Percentiles rank a stretch among this genome's conserved stretches.
Evolutionary conservation across 2,888 invertebrate species (phyloP).

Genomic region (Myopa testacea): DNA sequence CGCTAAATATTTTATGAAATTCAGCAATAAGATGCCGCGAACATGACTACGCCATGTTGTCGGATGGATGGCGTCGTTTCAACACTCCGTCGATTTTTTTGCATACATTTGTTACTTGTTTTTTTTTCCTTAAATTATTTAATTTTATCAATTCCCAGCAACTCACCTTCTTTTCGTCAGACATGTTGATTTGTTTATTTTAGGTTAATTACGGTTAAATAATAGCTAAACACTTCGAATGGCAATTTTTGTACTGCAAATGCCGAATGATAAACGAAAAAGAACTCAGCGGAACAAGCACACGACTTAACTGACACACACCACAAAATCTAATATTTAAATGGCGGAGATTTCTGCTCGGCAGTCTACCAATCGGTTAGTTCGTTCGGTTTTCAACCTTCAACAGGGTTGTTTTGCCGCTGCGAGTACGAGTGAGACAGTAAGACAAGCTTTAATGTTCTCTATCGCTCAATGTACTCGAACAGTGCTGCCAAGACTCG

Average conservation of each 20-base stretch:
- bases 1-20: too few species aligned
- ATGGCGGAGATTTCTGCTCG: conserved; percentile 47
- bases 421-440: conserved; percentile 38
- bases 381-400: conserved; percentile 17
- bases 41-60: conserved; percentile 56
- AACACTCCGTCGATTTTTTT: conserved; percentile 43
- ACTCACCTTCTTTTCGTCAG: conserved; percentile 62
- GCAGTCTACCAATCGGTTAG: conserved; percentile 7
- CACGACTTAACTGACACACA: conserved; percentile 46
- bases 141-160: background rate
- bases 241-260: conserved; percentile 43
- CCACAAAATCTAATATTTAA: conserved; percentile 49
- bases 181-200: conserved; percentile 52
- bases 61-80: conserved; percentile 55
- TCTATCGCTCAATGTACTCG: background rate
- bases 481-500: conserved; percentile 27
- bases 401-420: conserved; percentile 40
- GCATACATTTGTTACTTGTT: conserved; percentile 26
- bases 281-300: conserved; percentile 42
- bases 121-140: background rate
- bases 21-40: background rate
- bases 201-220: conserved; percentile 37
- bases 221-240: conserved; percentile 30
- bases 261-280: conserved; percentile 43
- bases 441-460: conserved; percentile 41